Percentiles rank a stretch among this genome's conserved stretches.
Evolutionary conservation across 1,140 invertebrate genomes (phyloP).

Genomic region (Drosophila miranda): DNA sequence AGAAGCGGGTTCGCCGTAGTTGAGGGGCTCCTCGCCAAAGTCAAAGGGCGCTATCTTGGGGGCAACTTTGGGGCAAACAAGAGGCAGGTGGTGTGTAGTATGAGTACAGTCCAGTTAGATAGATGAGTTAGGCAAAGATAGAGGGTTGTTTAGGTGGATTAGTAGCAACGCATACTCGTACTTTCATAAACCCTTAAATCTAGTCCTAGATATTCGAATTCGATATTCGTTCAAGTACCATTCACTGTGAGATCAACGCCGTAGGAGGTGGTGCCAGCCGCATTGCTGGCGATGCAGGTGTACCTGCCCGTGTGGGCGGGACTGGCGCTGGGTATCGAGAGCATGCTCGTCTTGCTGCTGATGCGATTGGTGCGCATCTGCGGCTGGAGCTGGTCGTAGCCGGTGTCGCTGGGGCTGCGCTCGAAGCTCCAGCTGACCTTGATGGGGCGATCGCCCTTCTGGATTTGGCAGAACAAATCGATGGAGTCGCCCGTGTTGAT

Average conservation of each 20-base stretch:
- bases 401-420: conserved; percentile 73
- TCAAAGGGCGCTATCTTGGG: conserved; percentile 88
- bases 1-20: conserved; percentile 88
- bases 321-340: conserved; percentile 84
- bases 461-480: conserved; percentile 87
- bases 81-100: not conserved
- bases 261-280: conserved; percentile 87
- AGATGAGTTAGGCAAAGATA: conserved; percentile 10
- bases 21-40: conserved; percentile 86
- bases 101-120: conserved; percentile 16
- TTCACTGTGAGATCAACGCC: conserved; percentile 84
- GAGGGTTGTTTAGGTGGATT: conserved; percentile 21
- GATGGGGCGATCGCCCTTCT: conserved; percentile 92
- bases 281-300: conserved; percentile 89
- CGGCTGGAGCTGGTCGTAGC: conserved; percentile 53
- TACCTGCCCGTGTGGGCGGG: conserved; percentile 87
- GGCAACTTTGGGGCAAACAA: conserved; percentile 82
- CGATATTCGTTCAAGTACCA: conserved; percentile 69
- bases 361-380: conserved; percentile 84
- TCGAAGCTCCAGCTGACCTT: conserved; percentile 87
- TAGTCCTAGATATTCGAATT: conserved; percentile 70
- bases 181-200: conserved; percentile 83
- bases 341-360: conserved; percentile 87
- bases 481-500: conserved; percentile 86
- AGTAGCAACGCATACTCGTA: conserved; percentile 29